Evolutionary conservation across 2,888 invertebrate species (phyloP).

Genomic region (Sphaerophoria taeniata): DNA sequence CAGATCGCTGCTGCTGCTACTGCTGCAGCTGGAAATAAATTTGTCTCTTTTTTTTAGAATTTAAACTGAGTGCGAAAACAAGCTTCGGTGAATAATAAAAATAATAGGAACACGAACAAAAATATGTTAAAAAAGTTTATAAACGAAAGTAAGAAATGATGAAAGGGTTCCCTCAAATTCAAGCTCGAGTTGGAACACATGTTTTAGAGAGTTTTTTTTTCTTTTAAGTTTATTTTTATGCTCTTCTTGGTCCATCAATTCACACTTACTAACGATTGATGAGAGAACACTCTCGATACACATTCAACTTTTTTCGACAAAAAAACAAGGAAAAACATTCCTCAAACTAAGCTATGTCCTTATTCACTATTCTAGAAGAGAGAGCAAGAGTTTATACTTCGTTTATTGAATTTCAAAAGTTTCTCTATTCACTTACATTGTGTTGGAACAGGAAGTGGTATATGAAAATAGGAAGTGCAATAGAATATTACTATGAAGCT

Average conservation of each 20-base stretch:
- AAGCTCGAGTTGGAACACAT: neutral
- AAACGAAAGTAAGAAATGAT: slow-evolving; percentile 58
- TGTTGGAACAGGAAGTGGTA: neutral
- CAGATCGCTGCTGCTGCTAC: slow-evolving; percentile 28
- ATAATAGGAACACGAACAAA: neutral
- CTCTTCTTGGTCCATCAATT: neutral
- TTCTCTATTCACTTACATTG: slow-evolving; percentile 17
- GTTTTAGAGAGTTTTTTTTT: neutral
- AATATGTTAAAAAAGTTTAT: neutral
- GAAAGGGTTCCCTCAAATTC: slow-evolving; percentile 31
- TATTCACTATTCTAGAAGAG: too few species aligned
- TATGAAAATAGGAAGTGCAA: neutral
- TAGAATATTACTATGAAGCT: neutral
- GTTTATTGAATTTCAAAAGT: slow-evolving; percentile 68
- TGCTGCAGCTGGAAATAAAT: slow-evolving; percentile 67
- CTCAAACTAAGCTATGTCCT: neutral
- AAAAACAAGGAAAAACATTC: slow-evolving; percentile 8
- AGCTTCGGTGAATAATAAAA: slow-evolving; percentile 47
- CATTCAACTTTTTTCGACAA: neutral
- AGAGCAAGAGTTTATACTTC: slow-evolving; percentile 50
- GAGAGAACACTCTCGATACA: neutral
- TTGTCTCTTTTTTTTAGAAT: slow-evolving; percentile 34
- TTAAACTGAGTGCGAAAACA: slow-evolving; percentile 39
- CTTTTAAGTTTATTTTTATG: neutral
- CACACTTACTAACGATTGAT: slow-evolving; percentile 13